Base-by-base conservation (phyloP, 2,113 vertebrate genomes). In the Calyptomena viridis region DNA sequence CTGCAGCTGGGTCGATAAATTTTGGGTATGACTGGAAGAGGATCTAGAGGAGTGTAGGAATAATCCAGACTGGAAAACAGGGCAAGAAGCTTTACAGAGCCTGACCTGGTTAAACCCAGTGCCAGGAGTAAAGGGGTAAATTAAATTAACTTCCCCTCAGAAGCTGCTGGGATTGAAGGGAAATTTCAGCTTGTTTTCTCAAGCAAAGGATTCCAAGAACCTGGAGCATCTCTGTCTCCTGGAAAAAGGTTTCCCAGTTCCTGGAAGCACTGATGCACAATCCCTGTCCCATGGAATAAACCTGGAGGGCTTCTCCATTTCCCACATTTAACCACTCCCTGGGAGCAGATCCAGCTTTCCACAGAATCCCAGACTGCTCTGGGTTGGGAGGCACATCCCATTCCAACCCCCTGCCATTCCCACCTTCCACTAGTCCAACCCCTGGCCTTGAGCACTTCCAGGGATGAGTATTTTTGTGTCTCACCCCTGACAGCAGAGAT, bases 51-150 rank as follows among this genome's bases (percentile, higher is more conserved):
- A 67, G 12, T 21, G 6, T 1, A 47, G 19, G 56, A 81, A 56
- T 53, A 50, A 63, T 50, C 8, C 56, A 58, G 50, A 39, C 25
- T 37, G 44, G 44, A 75, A 50, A 80, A 52, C 5, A 31, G 8
- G 22, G 27, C 39, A n/a, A n/a, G n/a, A n/a, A n/a, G n/a, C n/a
- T n/a, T n/a, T n/a, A n/a, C n/a, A 53, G 58, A 69, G 55, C 49
- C 42, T 1, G 1, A 9, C 17, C 12, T 50, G 64, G 24, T 58
- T n/a, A 58, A 63, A 50, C 8, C 14, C 42, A 40, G 21, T 0
- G 1, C 14, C 55, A n/a, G 35, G 20, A 62, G 11, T 8, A 30
- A 62, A 25, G 18, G 23, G 30, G 13, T 27, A 31, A 59, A 8
- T 19, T 23, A 47, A 55, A 17, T 69, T 56, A 39, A 59, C 25